Conservation (phyloP, 1,140 invertebrate genomes). For the Panulirus ornatus region DNA sequence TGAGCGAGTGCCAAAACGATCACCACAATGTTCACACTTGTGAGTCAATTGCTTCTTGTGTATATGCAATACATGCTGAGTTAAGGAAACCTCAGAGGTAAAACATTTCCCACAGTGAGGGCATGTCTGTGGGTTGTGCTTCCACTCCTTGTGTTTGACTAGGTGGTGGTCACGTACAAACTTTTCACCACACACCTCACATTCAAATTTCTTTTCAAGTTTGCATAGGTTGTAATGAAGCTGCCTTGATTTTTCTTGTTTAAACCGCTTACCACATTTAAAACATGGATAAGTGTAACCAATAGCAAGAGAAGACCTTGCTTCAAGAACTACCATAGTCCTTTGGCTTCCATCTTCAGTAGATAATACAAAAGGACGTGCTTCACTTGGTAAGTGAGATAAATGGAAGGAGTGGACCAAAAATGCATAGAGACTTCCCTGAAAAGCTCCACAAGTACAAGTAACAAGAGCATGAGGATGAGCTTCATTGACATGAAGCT, state of each 20-base stretch:
- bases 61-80: conserved; percentile 74
- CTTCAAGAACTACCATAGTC: conserved; percentile 73
- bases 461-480: conserved; percentile 61
- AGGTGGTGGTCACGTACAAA: conserved; percentile 74
- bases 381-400: conserved; percentile 73
- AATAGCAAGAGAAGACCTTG: conserved; percentile 51
- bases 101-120: conserved; percentile 72
- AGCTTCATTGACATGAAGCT: conserved; percentile 58
- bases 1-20: conserved; percentile 59
- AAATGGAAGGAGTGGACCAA: conserved; percentile 75
- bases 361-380: conserved; percentile 68
- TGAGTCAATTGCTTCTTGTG: conserved; percentile 71
- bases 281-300: conserved; percentile 71
- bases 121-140: conserved; percentile 74
- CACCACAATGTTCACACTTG: conserved; percentile 72
- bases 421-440: conserved; percentile 64
- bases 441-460: conserved; percentile 72
- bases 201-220: conserved; percentile 74
- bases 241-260: conserved; percentile 74
- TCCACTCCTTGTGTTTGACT: conserved; percentile 75
- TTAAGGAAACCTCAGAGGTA: conserved; percentile 71
- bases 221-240: conserved; percentile 75
- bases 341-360: conserved; percentile 42
- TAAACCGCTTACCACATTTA: conserved; percentile 74
- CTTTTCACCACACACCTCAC: conserved; percentile 73